Percentiles rank a stretch among this genome's conserved stretches.
Evolutionary conservation across 2,888 invertebrate species (phyloP).

Genomic region (Morpho achilles): DNA sequence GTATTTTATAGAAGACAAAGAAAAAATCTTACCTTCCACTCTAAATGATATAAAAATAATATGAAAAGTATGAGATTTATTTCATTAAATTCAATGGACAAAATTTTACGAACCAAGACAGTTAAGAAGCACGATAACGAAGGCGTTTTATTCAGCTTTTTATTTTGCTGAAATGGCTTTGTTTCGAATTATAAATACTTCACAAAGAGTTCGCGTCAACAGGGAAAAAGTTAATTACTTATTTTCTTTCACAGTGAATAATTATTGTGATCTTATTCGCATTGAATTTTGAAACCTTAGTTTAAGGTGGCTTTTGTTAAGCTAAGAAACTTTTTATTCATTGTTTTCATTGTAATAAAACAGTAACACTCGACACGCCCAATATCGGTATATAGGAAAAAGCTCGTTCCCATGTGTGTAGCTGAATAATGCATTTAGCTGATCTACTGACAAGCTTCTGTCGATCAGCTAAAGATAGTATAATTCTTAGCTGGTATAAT

Average conservation of each 20-base stretch:
- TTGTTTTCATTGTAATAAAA: neutral
- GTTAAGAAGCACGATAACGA: slow-evolving; percentile 14
- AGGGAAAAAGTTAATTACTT: slow-evolving; percentile 18
- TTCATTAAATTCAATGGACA: slow-evolving; percentile 9
- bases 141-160: slow-evolving; percentile 14
- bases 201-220: slow-evolving; percentile 11
- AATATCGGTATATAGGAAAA: too few relatives aligned
- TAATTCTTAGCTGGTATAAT: too few relatives aligned
- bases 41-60: neutral
- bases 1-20: too few relatives aligned
- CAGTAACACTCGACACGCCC: too few relatives aligned
- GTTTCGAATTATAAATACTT: slow-evolving; percentile 19
- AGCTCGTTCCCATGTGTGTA: too few relatives aligned
- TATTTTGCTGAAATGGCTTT: slow-evolving; percentile 13
- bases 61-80: slow-evolving; percentile 3
- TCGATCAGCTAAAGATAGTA: too few relatives aligned
- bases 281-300: neutral
- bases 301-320: too few relatives aligned
- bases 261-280: neutral
- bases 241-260: slow-evolving; percentile 10
- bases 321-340: neutral
- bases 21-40: too few relatives aligned
- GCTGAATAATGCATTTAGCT: too few relatives aligned
- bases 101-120: slow-evolving; percentile 10
- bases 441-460: too few relatives aligned